Base-by-base conservation (phyloP, 2,888 invertebrate genomes). In the Agriopis aurantiaria region DNA sequence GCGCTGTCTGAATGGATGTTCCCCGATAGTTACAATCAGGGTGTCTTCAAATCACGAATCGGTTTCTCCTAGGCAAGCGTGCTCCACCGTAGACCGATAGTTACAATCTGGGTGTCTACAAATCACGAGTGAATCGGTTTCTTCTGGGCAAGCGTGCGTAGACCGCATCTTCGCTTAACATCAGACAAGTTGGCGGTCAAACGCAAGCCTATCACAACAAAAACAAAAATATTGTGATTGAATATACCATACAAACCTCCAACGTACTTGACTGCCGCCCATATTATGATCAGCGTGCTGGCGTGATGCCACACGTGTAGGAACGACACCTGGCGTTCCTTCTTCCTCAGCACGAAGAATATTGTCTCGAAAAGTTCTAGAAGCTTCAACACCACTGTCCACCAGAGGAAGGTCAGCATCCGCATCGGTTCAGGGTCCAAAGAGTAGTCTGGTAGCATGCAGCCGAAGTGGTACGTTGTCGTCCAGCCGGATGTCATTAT, bases 251-350 rank as follows among this genome's bases (percentile, higher is more conserved):
- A 80, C 92, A 81, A 91, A 97, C 97, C 97, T 91, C 96, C 95
- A 73, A 96, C 93, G 81, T 95, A 96, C 90, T 96, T 96, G 49
- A 95, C 91, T 0, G 91, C 95, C 0, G 95, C 75, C 95, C 96
- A 97, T 0, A 95, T 85, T 4, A 97, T 89, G 11, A 95, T 82
- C 48, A 96, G 83, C 0, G 96, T 95, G 60, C 95, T 93, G 60
- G 95, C 88, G 76, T 97, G 97, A 88, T 97, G 97, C 82, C 97
- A 97, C 2, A 97, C 89, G 78, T 97, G 97, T 57, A 97, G 89
- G 73, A 95, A 95, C 0, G 97, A 96, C 8, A 96, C 96, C 89
- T 97, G 97, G 56, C 95, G 95, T 70, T 95, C 92, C 83, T 96
- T 97, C 86, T 97, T 97, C 71, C 97, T 94, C 77, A 97, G 83